phyloP scores from a whole-genome alignment of 2,797 vertebrate species.

The Fratercula arctica region DNA sequence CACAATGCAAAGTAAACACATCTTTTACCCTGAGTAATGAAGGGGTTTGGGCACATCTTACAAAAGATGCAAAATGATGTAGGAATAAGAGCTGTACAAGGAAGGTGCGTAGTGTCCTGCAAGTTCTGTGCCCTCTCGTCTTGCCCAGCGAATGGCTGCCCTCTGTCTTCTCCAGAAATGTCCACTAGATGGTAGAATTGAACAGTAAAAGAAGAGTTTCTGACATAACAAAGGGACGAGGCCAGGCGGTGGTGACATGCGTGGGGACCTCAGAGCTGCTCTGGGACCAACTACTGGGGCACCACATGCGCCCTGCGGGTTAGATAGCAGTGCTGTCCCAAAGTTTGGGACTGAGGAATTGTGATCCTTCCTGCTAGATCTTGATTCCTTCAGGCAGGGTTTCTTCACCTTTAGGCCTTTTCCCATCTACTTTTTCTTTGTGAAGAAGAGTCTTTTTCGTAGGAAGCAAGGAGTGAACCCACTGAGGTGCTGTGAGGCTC shows the following conservation, averaged over 20 bases:
- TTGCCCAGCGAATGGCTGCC: rapidly evolving
- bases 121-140: no score
- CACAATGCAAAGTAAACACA: not conserved
- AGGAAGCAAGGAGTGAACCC: not conserved
- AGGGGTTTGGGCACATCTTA: not conserved
- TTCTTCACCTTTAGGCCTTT: not conserved
- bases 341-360: not conserved
- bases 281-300: not conserved
- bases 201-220: not conserved
- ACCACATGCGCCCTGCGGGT: rapidly evolving
- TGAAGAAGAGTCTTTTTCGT: not conserved
- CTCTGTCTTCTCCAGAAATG: not conserved
- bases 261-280: not conserved
- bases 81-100: not conserved
- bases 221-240: not conserved
- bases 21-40: not conserved
- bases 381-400: not conserved
- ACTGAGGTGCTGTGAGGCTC: not conserved
- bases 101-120: no score
- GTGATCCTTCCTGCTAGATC: not conserved
- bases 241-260: not conserved
- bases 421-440: not conserved
- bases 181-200: slow-evolving; percentile 38
- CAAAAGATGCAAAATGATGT: not conserved
- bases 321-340: rapidly evolving